Conservation (phyloP, 2,888 invertebrate species). For the Pheosia gnoma region DNA sequence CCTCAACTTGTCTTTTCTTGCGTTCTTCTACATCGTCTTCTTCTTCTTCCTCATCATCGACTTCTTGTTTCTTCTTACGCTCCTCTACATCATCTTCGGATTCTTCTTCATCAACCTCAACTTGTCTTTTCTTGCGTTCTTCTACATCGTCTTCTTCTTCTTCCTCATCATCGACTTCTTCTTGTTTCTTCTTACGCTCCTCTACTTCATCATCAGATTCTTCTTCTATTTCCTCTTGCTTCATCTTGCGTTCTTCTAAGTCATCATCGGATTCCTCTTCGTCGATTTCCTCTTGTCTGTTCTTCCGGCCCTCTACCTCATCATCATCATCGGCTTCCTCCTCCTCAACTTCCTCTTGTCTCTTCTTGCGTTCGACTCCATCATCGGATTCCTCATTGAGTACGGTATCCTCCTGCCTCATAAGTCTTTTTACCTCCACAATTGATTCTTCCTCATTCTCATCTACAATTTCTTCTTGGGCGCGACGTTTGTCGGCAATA, state of each 20-base stretch:
- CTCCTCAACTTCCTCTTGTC: conserved; percentile 9
- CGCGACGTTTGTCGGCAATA: conserved; percentile 17
- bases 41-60: conserved; percentile 3
- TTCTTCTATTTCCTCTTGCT: conserved; percentile 16
- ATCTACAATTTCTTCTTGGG: conserved; percentile 31
- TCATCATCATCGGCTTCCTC: conserved; percentile 14
- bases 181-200: conserved; percentile 13
- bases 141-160: conserved; percentile 7
- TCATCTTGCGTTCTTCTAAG: conserved; percentile 12
- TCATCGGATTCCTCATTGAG: conserved; percentile 18
- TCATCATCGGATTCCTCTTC: conserved; percentile 15
- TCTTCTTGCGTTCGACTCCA: conserved; percentile 8
- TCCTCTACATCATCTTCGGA: conserved; percentile 11
- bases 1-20: conserved; percentile 14
- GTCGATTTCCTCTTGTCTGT: conserved; percentile 10
- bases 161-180: conserved; percentile 14
- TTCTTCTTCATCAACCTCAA: conserved; percentile 17
- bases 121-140: conserved; percentile 12
- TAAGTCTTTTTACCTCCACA: conserved; percentile 16
- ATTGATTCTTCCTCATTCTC: conserved; percentile 24
- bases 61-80: conserved; percentile 8
- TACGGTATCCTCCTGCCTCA: conserved; percentile 27
- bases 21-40: conserved; percentile 17
- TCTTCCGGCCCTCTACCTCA: conserved; percentile 9
- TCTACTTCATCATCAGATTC: conserved; percentile 8